phyloP scores from a whole-genome alignment of 2,113 vertebrate genomes.

The Pituophis catenifer region DNA sequence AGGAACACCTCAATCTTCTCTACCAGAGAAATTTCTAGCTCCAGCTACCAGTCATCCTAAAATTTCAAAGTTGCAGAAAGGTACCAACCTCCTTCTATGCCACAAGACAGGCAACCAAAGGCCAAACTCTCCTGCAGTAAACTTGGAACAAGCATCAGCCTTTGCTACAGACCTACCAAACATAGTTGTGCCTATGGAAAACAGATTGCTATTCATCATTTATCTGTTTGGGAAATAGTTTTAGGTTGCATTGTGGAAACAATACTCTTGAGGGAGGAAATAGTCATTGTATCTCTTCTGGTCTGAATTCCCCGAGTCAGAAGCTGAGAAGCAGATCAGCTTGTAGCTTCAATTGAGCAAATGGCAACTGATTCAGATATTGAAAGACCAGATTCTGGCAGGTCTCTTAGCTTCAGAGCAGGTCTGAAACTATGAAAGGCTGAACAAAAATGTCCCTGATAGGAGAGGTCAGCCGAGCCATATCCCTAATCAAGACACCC shows the following conservation, averaged over 20 bases:
- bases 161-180: neutral
- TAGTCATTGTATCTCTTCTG: neutral
- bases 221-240: neutral
- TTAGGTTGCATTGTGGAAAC: neutral
- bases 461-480: neutral
- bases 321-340: neutral
- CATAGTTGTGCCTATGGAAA: neutral
- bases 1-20: neutral
- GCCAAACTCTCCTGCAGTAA: neutral
- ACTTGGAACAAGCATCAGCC: neutral
- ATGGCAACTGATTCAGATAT: neutral
- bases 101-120: neutral
- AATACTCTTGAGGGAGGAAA: neutral
- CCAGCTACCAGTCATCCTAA: neutral
- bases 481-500: neutral
- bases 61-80: neutral
- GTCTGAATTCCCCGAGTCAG: neutral
- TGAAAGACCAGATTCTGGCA: neutral
- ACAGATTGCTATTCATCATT: neutral
- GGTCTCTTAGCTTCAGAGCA: neutral
- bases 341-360: neutral
- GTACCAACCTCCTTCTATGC: neutral
- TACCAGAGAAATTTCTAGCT: neutral
- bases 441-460: neutral
- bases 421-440: neutral